A percentile compares a stretch with the other conserved stretches of the same genome.
phyloP scores from a whole-genome alignment of 37 sponge, comb jelly and placozoan genomes.

The Lycopodina hypogea region DNA sequence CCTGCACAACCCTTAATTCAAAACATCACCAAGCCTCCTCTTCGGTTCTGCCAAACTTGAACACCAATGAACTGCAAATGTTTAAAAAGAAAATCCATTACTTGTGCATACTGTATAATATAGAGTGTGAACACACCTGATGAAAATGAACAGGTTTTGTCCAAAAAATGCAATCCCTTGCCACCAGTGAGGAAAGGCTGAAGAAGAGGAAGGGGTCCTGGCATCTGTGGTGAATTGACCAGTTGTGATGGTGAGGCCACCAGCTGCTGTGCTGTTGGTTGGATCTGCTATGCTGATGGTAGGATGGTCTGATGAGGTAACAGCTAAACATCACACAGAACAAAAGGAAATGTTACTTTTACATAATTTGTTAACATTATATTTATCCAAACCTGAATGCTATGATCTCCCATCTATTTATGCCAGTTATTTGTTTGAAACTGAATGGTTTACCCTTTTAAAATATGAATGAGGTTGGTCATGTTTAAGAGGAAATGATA shows the following conservation, averaged over 20 bases:
- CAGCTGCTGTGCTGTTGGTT: slow-evolving; percentile 4
- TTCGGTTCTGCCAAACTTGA: slow-evolving; percentile 76
- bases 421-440: too few relatives aligned
- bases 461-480: too few relatives aligned
- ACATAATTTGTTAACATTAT: neutral
- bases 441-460: too few relatives aligned
- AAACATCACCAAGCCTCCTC: slow-evolving; percentile 40
- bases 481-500: too few relatives aligned
- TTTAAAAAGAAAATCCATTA: neutral
- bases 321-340: neutral
- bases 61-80: slow-evolving; percentile 57
- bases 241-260: neutral
- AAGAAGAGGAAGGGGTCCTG: neutral
- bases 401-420: too few relatives aligned
- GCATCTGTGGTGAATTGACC: neutral
- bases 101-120: neutral
- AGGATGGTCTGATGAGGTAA: neutral
- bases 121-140: slow-evolving; percentile 41
- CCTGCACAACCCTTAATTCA: too few relatives aligned
- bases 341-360: neutral
- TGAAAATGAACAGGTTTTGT: slow-evolving; percentile 70
- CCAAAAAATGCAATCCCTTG: slow-evolving; percentile 74
- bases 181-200: slow-evolving; percentile 37
- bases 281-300: neutral
- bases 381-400: too few relatives aligned